These are phyloP conservation scores for Phainopepla nitens DNA, from an alignment of 2,113 vertebrate species.

Conservation along the genomic window DNA sequence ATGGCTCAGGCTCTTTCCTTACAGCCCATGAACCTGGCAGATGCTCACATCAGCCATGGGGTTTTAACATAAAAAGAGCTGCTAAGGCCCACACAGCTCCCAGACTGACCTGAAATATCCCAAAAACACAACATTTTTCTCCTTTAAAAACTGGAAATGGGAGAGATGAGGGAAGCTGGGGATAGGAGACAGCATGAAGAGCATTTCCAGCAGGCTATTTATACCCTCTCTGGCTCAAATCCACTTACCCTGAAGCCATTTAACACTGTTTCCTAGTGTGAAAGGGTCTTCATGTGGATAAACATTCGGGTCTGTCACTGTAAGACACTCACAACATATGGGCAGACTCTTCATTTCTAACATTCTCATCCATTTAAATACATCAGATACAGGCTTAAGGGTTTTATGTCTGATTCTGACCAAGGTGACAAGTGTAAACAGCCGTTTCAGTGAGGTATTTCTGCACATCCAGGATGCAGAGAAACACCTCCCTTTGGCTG, in stretches of 20 bases:
- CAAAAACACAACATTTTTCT: background rate
- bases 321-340: background rate
- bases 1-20: background rate
- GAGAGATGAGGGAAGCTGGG: background rate
- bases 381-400: background rate
- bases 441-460: background rate
- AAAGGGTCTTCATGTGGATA: conserved; percentile 25
- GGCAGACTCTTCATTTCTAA: background rate
- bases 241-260: conserved; percentile 12
- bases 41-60: background rate
- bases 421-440: background rate
- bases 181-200: background rate
- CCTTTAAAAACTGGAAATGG: background rate
- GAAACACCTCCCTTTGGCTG: background rate
- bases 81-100: background rate
- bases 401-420: background rate
- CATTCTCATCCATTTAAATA: background rate
- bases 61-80: background rate
- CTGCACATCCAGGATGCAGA: background rate
- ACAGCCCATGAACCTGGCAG: background rate
- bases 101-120: background rate
- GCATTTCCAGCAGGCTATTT: background rate
- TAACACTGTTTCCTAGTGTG: background rate
- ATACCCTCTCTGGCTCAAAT: background rate
- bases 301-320: conserved; percentile 29